A percentile compares a stretch with the other conserved stretches of the same genome.
phyloP scores from a whole-genome alignment of 2,888 invertebrate genomes.

The Phengaris arion region DNA sequence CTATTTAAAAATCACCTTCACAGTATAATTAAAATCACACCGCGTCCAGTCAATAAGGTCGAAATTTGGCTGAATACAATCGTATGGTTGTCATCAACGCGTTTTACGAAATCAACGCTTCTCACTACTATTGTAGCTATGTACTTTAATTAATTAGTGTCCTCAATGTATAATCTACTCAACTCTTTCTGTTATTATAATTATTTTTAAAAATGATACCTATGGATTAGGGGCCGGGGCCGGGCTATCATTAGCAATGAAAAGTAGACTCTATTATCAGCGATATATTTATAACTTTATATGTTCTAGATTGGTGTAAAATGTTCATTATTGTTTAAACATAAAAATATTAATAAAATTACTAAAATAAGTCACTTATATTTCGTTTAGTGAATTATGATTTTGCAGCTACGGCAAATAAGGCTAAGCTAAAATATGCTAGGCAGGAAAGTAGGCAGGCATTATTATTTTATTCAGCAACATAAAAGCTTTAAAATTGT shows the following conservation, averaged over 20 bases:
- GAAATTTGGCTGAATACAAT: conserved; percentile 37
- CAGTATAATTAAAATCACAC: conserved; percentile 28
- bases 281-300: background rate
- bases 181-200: too few species aligned
- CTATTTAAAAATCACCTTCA: conserved; percentile 47
- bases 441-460: background rate
- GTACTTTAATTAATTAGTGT: too few species aligned
- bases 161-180: too few species aligned
- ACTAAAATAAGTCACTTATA: background rate
- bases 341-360: background rate
- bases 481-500: background rate
- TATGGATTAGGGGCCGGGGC: too few species aligned
- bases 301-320: background rate
- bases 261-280: background rate
- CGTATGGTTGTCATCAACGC: conserved; percentile 9
- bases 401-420: background rate
- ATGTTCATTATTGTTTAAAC: background rate
- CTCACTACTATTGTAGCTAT: background rate
- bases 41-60: conserved; percentile 44
- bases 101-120: conserved; percentile 8
- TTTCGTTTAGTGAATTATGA: background rate
- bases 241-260: background rate
- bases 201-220: too few species aligned
- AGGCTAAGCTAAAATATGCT: background rate
- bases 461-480: background rate